Evolutionary conservation across 2,113 vertebrate species (phyloP).

Genomic region (Macquaria ambigua): DNA sequence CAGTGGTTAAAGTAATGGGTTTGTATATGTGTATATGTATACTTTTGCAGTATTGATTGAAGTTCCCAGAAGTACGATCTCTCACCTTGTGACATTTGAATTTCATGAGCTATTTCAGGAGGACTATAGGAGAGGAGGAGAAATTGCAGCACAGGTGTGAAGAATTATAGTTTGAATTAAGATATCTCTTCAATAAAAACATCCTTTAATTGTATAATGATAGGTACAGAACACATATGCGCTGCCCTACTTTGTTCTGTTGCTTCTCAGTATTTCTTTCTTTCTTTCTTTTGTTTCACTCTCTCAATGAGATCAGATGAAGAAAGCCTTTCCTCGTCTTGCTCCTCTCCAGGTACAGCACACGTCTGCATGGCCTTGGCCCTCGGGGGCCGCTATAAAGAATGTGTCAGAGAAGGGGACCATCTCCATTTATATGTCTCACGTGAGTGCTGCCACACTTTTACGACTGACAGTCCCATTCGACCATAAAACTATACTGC

Average conservation of each 20-base stretch:
- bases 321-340: neutral
- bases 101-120: neutral
- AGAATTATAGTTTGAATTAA: neutral
- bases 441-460: conserved; percentile 67
- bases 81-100: neutral
- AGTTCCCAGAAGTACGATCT: neutral
- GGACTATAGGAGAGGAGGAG: neutral
- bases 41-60: no score
- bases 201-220: neutral
- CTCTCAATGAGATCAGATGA: conserved; percentile 11
- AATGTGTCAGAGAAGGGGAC: conserved; percentile 60
- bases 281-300: neutral
- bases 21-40: no score
- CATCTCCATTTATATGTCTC: conserved; percentile 74
- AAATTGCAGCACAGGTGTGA: neutral
- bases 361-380: conserved; percentile 47
- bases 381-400: conserved; percentile 64
- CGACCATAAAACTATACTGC: conserved; percentile 67
- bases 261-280: neutral
- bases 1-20: neutral
- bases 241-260: neutral
- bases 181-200: neutral
- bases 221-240: neutral
- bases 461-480: conserved; percentile 62
- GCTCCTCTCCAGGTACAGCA: conserved; percentile 22